Evolutionary conservation across 92 coral and sea anemone species (phyloP), one percentile per base, ranked within the genome.

Genomic region (Scolanthus callimorphus): DNA sequence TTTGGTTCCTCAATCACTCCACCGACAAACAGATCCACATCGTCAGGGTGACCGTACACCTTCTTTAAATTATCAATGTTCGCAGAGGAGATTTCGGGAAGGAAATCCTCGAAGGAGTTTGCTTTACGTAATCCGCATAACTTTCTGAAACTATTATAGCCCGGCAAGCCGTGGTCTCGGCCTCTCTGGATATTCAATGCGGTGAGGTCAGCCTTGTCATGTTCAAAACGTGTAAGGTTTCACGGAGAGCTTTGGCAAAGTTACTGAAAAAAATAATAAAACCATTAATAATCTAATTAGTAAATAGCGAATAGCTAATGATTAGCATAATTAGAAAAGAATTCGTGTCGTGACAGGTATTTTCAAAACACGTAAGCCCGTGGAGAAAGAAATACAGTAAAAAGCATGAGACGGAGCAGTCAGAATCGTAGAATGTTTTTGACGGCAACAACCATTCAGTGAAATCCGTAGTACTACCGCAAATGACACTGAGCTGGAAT

Each of bases 171-270:
- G 26, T 67, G 87, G 2, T 74, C 81, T 9, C 88, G 65, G n/a
- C 77, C 88, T 1, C 90, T 65, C 39, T 83, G 90, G 17, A 83
- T 70, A 60, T 76, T 83, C 2, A 83, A 24, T 11, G 90, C 78
- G n/a, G 76, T 37, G 11, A 83, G 56, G 71, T 83, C 78, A 43
- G 70, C 29, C 9, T 61, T 15, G 46, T 69, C 84, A n/a, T 46
- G 44, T 20, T 70, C 55, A 6, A 49, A 27, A 17, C 79, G 71
- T 11, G 50, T 59, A 12, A 83, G 76, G 20, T 65, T 53, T 83
- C 67, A 11, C 57, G 67, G 13, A 71, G 69, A 29, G 81, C 77
- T 48, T 54, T 73, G 12, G 82, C 25, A 28, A 83, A 62, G 25
- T 51, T 50, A 19, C 81, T 71, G 53, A n/a, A n/a, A 60, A 8